A percentile compares a stretch with the other conserved stretches of the same genome.
phyloP scores from a whole-genome alignment of 2,797 vertebrate species.

The Typhlichthys eigenmanni region DNA sequence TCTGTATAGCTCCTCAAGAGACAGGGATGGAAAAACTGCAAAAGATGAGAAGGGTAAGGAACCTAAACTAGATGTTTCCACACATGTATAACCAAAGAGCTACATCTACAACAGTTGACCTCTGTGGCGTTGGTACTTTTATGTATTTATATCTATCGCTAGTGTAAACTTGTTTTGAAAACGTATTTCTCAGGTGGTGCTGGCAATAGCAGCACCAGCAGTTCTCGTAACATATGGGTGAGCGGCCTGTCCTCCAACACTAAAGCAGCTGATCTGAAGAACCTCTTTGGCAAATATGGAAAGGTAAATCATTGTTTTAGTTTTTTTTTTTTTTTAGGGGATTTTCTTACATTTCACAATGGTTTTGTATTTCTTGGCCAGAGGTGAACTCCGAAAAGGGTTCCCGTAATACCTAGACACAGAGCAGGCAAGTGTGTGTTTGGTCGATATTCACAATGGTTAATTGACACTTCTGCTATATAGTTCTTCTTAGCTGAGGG shows the following conservation, averaged over 20 bases:
- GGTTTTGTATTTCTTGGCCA: no score
- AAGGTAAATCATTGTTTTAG: constrained; percentile 81
- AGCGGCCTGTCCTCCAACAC: constrained; percentile 97
- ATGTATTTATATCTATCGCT: neutral
- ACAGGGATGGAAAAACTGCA: constrained; percentile 90
- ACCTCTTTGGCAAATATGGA: constrained; percentile 98
- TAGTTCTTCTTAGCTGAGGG: no score
- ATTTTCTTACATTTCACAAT: neutral
- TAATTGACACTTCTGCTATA: no score
- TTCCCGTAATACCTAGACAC: no score
- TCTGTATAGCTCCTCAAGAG: constrained; percentile 90
- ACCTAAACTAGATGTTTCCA: neutral
- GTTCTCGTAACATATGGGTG: constrained; percentile 95
- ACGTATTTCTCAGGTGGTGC: constrained; percentile 73
- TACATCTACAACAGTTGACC: neutral
- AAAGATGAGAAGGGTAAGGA: constrained; percentile 96
- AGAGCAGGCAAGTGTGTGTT: no score
- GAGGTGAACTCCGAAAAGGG: no score
- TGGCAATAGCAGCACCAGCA: constrained; percentile 80
- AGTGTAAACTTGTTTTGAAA: constrained; percentile 10
- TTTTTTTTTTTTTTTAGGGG: neutral
- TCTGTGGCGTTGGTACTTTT: neutral
- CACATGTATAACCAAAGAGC: neutral
- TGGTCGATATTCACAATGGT: neutral
- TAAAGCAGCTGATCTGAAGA: constrained; percentile 98